Percentiles rank a stretch among this genome's conserved stretches.
Evolutionary conservation across 2,113 vertebrate genomes (phyloP).

Genomic region (Austrofundulus limnaeus): DNA sequence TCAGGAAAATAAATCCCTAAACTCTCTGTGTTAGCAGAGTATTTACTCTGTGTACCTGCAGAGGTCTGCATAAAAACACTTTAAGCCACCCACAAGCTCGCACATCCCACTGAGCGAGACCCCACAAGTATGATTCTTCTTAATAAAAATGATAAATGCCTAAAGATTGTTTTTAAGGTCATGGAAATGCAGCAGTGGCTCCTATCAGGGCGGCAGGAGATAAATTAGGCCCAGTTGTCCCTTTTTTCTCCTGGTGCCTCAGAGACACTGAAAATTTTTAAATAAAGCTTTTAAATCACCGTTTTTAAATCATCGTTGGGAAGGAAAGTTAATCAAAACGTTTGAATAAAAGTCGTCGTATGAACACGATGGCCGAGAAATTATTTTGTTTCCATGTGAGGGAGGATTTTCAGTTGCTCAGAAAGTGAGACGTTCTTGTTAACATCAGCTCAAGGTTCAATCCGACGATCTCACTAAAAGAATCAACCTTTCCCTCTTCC

Average conservation of each 20-base stretch:
- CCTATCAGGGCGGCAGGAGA: conserved; percentile 53
- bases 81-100: too few species aligned
- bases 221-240: conserved; percentile 57
- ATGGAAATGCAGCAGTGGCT: conserved; percentile 52
- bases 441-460: conserved; percentile 17
- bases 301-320: conserved; percentile 16
- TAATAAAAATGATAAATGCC: conserved; percentile 63
- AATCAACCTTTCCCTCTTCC: conserved; percentile 43
- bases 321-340: conserved; percentile 46
- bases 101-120: conserved; percentile 28
- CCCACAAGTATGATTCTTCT: conserved; percentile 40
- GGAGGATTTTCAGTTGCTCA: conserved; percentile 14
- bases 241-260: conserved; percentile 32
- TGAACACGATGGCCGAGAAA: conserved; percentile 43
- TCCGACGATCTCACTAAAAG: conserved; percentile 35
- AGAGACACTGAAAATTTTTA: conserved; percentile 29
- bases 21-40: not conserved
- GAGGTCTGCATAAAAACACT: conserved; percentile 22
- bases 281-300: conserved; percentile 28
- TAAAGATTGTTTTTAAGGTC: conserved; percentile 64
- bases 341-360: conserved; percentile 54
- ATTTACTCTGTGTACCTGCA: not conserved
- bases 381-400: conserved; percentile 32
- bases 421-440: conserved; percentile 34
- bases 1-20: not conserved